These are phyloP conservation scores for Drosophila limbata DNA, from an alignment of 2,888 invertebrate genomes.

Conservation along the genomic window DNA sequence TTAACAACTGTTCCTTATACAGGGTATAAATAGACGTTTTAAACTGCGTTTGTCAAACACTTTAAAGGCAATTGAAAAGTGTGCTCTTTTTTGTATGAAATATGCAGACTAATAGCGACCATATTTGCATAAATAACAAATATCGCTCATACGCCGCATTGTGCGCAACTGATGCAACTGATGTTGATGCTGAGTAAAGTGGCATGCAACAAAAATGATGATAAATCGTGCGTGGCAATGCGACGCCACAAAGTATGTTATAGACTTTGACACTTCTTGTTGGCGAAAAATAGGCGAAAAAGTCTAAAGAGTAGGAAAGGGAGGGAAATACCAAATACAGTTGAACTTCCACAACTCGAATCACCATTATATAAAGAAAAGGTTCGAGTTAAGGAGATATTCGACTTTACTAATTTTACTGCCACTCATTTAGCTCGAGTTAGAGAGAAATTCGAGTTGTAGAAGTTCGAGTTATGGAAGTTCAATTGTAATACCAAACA, in stretches of 20 bases:
- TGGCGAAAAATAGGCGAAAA: neutral
- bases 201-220: constrained; percentile 66
- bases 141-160: constrained; percentile 78
- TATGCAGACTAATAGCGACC: constrained; percentile 52
- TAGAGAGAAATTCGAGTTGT: no score
- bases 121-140: constrained; percentile 79
- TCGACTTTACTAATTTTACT: no score
- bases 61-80: constrained; percentile 39
- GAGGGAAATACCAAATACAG: constrained; percentile 6
- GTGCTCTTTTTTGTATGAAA: constrained; percentile 26
- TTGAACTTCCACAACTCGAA: no score
- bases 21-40: constrained; percentile 14
- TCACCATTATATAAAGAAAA: no score
- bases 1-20: neutral
- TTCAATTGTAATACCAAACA: no score
- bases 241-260: constrained; percentile 44
- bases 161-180: constrained; percentile 47
- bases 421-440: no score
- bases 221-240: constrained; percentile 66
- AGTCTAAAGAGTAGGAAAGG: neutral
- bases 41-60: neutral
- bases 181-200: constrained; percentile 31
- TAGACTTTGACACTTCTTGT: constrained; percentile 11
- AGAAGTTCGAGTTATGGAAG: no score
- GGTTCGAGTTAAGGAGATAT: no score